Base-by-base conservation (phyloP, 1,140 invertebrate species). In the Drosophila grimshawi region DNA sequence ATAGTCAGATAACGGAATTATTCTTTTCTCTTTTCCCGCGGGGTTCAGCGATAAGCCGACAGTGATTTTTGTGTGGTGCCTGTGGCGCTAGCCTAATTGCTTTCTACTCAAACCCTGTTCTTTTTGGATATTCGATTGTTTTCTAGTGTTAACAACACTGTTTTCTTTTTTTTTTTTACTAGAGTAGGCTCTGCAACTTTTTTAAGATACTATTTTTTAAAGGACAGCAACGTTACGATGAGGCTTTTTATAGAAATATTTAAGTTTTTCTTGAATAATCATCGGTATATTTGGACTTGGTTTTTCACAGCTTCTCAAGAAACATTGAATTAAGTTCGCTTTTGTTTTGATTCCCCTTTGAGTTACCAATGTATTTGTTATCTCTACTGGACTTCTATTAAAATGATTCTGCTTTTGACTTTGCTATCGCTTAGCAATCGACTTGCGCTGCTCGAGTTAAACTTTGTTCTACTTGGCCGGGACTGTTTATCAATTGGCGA, bases 401-500 rank as follows among this genome's bases (percentile, higher is more conserved):
- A 48, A 52, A 7, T 55, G 46, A 30, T 53, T 68, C 55, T 73
- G 60, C 68, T 55, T 65, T 67, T 72, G 57, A 80, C 43, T 62
- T 56, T 29, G 39, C 11, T 64, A 80, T 80, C 56, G 33, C 39
- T 49, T 6, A 41, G 43, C 53, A 55, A 55, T 75, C 32, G n/a
- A n/a, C n/a, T n/a, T n/a, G n/a, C 29, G 6, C 41, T 7, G 77
- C 30, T 39, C 19, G 5, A 46, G 43, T 32, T 32, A 30, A 60
- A 46, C 56, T 61, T 48, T 61, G 35, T 51, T 37, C 35, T 33
- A 30, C 61, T 68, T 39, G 45, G 30, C 39, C 29, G n/a, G 27
- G 8, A 67, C 66, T 64, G 62, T 65, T 80, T 70, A 65, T 71
- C 77, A 75, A 75, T 80, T 80, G 49, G 43, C 39, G 30, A 49